phyloP scores from a whole-genome alignment of 2,113 vertebrate species.

The Myiagra hebetior region DNA sequence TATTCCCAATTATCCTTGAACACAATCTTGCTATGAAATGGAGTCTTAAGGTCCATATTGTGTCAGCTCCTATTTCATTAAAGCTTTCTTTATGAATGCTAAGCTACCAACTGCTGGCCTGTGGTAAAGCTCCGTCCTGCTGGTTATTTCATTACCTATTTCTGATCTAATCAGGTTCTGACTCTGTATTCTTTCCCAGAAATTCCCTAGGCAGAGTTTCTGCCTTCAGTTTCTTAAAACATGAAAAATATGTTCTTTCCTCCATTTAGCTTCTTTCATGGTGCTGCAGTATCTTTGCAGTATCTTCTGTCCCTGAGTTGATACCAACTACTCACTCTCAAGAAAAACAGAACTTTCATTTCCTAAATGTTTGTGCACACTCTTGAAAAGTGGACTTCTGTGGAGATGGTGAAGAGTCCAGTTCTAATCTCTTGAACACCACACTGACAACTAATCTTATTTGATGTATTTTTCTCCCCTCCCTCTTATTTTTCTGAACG shows the following conservation, averaged over 20 bases:
- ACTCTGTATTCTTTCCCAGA: conserved; percentile 16
- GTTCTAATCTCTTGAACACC: background rate
- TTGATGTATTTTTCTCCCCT: background rate
- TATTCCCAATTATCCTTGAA: conserved; percentile 4
- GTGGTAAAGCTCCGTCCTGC: conserved; percentile 18
- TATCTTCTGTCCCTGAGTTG: background rate
- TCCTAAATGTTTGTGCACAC: background rate
- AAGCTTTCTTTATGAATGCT: conserved; percentile 9
- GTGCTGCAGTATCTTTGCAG: background rate
- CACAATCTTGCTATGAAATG: conserved; percentile 11
- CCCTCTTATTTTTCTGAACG: background rate
- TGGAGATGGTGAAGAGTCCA: background rate
- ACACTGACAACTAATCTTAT: background rate
- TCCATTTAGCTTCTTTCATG: background rate
- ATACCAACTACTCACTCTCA: background rate
- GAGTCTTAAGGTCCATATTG: background rate
- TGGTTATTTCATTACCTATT: conserved; percentile 32
- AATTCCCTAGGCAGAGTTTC: background rate
- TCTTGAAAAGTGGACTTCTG: background rate
- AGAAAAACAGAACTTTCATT: background rate
- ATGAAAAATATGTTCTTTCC: background rate
- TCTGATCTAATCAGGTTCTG: conserved; percentile 41
- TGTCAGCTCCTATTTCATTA: conserved; percentile 40
- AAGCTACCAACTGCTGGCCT: conserved; percentile 12
- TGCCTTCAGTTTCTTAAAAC: background rate